Base-by-base conservation (phyloP, 1,140 invertebrate species). In the Calephelis virginiensis region DNA sequence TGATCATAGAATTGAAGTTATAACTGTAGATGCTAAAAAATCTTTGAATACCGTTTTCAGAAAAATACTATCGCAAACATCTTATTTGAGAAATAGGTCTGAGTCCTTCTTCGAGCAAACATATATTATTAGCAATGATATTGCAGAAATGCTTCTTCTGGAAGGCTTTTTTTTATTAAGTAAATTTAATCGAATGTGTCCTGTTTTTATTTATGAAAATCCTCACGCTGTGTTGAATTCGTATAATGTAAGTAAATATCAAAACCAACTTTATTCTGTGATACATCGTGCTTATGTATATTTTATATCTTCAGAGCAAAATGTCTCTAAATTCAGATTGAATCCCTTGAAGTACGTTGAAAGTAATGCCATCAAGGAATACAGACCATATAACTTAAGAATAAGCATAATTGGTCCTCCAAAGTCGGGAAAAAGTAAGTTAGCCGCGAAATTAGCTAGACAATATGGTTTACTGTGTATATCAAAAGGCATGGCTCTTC, bases 381-480 rank as follows among this genome's bases (percentile, higher is more conserved):
- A 90, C 75, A 80, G 89, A 7, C 68, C 92, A 62, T 81, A 92
- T 66, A 95, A 96, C 6, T 89, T 95, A 61, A 92, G 95, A 72
- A 93, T 98, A 28, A 95, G 94, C 45, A 91, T 98, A 47, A 95
- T 97, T 64, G 97, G 97, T 1, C 95, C 96, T 8, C 95, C 96
- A 49, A 97, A 96, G 90, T 95, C 95, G 43, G 97, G 97, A 4
- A 98, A 97, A 91, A 94, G 94, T 28, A 94, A 94, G 10, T 87
- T 98, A 28, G 86, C 92, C 12, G 69, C 81, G 49, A 90, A 92
- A 70, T 84, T 94, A 14, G 82, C 86, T 5, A 82, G 82, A 47
- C 89, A 85, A 40, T 93, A 92, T 70, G 91, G 90, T 13, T 72
- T 94, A 13, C 79, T 92, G 59, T 74, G 91, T 14, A 79, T 94